A percentile compares a stretch with the other conserved stretches of the same genome.
Conservation (phyloP, 2,888 invertebrate genomes). For the Liposcelis brunnea region DNA sequence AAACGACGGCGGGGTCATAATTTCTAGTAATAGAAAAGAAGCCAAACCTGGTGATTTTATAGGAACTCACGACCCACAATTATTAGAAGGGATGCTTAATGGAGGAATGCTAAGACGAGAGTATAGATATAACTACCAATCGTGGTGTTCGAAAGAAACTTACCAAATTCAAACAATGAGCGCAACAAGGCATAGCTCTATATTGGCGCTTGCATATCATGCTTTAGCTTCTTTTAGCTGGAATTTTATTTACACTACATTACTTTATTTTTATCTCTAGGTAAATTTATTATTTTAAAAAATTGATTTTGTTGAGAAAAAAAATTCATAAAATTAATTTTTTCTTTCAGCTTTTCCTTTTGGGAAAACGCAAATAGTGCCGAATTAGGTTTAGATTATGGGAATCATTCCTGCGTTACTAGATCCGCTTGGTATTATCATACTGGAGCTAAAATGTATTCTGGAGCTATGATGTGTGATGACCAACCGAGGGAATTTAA, state of each 20-base stretch:
- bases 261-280: conserved; percentile 3
- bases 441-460: conserved; percentile 7
- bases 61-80: conserved; percentile 22
- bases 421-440: conserved; percentile 12
- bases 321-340: too few relatives aligned
- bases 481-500: conserved; percentile 12
- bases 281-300: neutral
- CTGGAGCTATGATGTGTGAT: conserved; percentile 11
- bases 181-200: conserved; percentile 5
- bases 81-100: conserved; percentile 21
- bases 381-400: conserved; percentile 1
- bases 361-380: conserved; percentile 5
- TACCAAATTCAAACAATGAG: conserved; percentile 2
- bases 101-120: conserved; percentile 20
- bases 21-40: conserved; percentile 23
- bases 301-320: too few relatives aligned
- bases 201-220: neutral
- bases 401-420: conserved; percentile 13
- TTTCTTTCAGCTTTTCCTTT: conserved; percentile 8
- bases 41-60: conserved; percentile 14
- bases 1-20: conserved; percentile 27
- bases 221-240: neutral
- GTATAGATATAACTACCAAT: conserved; percentile 15
- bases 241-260: neutral
- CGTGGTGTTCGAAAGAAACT: conserved; percentile 13